Evolutionary conservation across 2,113 vertebrate genomes (phyloP), one percentile per base, ranked within the genome.

Genomic region (Grallaria varia): DNA sequence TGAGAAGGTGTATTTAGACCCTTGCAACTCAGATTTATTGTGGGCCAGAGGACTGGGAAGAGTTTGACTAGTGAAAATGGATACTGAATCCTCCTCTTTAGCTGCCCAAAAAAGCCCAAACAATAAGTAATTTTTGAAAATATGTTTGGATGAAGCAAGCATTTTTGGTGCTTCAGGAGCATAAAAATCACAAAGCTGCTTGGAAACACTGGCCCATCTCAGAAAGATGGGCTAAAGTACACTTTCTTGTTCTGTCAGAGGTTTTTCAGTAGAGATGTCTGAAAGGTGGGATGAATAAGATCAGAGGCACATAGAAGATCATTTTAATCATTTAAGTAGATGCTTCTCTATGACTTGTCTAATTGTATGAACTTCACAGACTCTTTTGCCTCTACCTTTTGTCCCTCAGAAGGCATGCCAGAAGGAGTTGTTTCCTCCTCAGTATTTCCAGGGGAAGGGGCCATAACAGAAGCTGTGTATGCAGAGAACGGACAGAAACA

Each of bases 381-480:
- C 4, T 25, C 3, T 25, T 80, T 60, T 37, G 4, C 56, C 31
- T 83, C 19, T 58, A 5, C 21, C 5, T 44, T 31, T 53, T 49
- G 19, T 24, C 12, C 22, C 22, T 53, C 33, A 55, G 33, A 81
- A 4, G 8, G 2, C 9, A 13, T 4, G 28, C 16, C 18, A 94
- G 68, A 58, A 64, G 30, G 59, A 62, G 15, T 9, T 40, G 27
- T 8, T 58, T 62, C 16, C 35, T 62, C 25, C 25, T 40, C 53
- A 19, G 3, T 58, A 45, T 8, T 66, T 39, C 18, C 31, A 62
- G 45, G 28, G 7, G 4, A 63, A 30, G 37, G 6, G 28, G 0
- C 17, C 12, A 6, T 5, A 33, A 66, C 0, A 3, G 27, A 14
- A 68, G 5, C 8, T 12, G 8, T 20, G 44, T 18, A 23, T 0